A percentile compares a stretch with the other conserved stretches of the same genome.
These are phyloP conservation scores for Pseudomyrmex pallidus DNA, from an alignment of 1,140 invertebrate genomes.

Conservation along the genomic window DNA sequence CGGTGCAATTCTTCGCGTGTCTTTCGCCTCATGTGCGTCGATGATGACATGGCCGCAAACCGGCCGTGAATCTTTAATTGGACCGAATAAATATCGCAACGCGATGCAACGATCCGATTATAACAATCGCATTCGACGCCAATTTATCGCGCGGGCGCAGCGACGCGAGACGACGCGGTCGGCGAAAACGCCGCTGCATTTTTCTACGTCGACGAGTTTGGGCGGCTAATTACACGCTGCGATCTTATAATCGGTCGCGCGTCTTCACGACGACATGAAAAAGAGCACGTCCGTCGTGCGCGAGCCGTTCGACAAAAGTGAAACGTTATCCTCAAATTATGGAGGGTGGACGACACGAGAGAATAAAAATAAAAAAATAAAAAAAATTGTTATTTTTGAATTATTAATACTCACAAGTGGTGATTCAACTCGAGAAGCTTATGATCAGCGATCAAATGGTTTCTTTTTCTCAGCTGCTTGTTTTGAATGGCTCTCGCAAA, in stretches of 20 bases:
- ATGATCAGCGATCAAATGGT: constrained; percentile 3
- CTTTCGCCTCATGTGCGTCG: constrained; percentile 1
- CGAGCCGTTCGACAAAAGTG: constrained; percentile 63
- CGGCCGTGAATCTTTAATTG: constrained; percentile 47
- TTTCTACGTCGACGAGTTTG: constrained; percentile 53
- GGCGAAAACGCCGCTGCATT: constrained; percentile 25
- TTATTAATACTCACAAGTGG: constrained; percentile 67
- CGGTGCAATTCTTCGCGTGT: neutral
- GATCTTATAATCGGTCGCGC: constrained; percentile 54
- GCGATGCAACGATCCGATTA: neutral
- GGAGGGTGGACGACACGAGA: constrained; percentile 34
- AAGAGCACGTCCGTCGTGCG: neutral
- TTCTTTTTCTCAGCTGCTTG: neutral
- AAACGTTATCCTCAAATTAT: constrained; percentile 72
- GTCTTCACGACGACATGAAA: neutral
- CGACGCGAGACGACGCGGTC: neutral
- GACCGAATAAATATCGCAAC: constrained; percentile 42
- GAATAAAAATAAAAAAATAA: constrained; percentile 70
- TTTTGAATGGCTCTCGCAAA: neutral
- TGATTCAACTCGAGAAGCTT: constrained; percentile 30
- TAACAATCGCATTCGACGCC: constrained; percentile 27
- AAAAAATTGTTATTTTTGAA: constrained; percentile 60
- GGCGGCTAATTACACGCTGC: constrained; percentile 61
- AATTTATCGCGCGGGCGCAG: constrained; percentile 15
- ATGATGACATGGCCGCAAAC: constrained; percentile 30